Evolutionary conservation across 1,140 invertebrate species (phyloP).

Genomic region (Drosophila ogumai): DNA sequence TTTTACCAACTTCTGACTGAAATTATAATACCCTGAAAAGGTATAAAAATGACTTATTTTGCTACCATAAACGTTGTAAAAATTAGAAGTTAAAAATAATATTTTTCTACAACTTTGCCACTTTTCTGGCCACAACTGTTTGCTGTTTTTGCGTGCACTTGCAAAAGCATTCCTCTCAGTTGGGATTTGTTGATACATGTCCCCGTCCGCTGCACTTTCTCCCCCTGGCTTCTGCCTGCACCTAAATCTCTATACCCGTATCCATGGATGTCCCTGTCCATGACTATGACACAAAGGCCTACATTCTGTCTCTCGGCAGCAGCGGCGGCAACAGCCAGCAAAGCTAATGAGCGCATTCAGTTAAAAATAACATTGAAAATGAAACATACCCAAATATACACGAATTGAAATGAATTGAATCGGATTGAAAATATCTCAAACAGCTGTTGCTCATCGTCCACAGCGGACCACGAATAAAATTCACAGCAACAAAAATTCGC

Average conservation of each 20-base stretch:
- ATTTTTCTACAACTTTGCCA: not conserved
- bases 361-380: constrained; percentile 80
- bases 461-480: constrained; percentile 62
- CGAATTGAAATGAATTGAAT: constrained; percentile 72
- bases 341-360: constrained; percentile 78
- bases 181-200: constrained; percentile 44
- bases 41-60: not conserved
- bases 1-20: too few species aligned
- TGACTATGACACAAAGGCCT: constrained; percentile 78
- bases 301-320: constrained; percentile 51
- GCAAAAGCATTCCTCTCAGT: constrained; percentile 39
- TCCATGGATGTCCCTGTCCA: constrained; percentile 34
- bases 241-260: not conserved
- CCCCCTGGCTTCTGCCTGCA: not conserved
- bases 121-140: constrained; percentile 3
- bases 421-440: constrained; percentile 77
- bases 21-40: too few species aligned
- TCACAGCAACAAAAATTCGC: constrained; percentile 44
- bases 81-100: not conserved
- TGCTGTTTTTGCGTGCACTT: constrained; percentile 10
- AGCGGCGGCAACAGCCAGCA: constrained; percentile 21
- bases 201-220: not conserved
- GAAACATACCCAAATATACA: constrained; percentile 64
- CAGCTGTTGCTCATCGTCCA: constrained; percentile 81
- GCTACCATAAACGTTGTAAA: not conserved